Percentiles rank a stretch among this genome's conserved stretches.
Conservation (phyloP, 2,888 invertebrate species). For the Caenorhabditis sinica region DNA sequence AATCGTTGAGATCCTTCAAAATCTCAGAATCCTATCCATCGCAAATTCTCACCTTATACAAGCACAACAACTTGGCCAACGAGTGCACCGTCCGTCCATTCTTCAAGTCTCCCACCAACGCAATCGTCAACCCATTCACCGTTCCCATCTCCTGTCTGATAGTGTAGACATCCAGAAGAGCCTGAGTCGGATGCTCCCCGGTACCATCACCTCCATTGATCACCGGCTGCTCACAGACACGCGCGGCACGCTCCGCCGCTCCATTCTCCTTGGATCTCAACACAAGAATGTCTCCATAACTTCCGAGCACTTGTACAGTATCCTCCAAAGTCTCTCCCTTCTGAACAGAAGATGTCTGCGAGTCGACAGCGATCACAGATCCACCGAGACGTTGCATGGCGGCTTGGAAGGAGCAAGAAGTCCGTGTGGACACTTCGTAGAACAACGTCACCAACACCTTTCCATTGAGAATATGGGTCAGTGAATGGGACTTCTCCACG, state of each 20-base stretch:
- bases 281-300: conserved; percentile 84
- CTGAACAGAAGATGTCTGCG: conserved; percentile 90
- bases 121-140: conserved; percentile 96
- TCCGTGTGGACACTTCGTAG: conserved; percentile 97
- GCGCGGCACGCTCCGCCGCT: conserved; percentile 87
- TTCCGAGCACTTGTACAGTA: conserved; percentile 89
- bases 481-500: conserved; percentile 90
- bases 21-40: neutral
- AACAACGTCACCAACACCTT: conserved; percentile 97
- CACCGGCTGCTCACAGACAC: conserved; percentile 85
- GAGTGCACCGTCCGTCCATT: conserved; percentile 99
- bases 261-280: conserved; percentile 89
- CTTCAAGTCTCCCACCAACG: conserved; percentile 98
- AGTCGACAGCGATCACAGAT: conserved; percentile 92
- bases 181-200: conserved; percentile 95
- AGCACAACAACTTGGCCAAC: conserved; percentile 92
- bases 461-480: conserved; percentile 93
- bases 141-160: conserved; percentile 99
- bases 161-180: conserved; percentile 96
- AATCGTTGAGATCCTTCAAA: too few species aligned
- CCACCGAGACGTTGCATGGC: conserved; percentile 98
- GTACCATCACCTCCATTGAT: conserved; percentile 98
- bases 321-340: conserved; percentile 96
- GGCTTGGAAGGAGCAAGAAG: conserved; percentile 95
- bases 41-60: conserved; percentile 88